Conservation (phyloP, 2,888 invertebrate species). For the Hyppa rectilinea region DNA sequence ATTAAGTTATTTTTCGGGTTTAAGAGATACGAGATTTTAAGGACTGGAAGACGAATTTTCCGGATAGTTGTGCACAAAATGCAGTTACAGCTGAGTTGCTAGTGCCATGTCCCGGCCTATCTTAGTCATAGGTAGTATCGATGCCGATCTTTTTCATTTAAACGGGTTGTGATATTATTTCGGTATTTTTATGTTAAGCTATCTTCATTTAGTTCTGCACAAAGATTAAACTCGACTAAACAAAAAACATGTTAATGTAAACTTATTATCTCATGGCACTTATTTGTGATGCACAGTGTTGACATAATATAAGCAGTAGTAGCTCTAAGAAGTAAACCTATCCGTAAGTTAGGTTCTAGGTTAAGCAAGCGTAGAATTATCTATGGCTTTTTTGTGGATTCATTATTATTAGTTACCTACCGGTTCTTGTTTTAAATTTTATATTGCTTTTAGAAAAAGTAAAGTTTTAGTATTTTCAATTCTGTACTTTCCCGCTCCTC, state of each 20-base stretch:
- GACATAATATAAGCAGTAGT: conserved; percentile 48
- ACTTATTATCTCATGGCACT: conserved; percentile 66
- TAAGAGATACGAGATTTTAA: conserved; percentile 23
- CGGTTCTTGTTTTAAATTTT: conserved; percentile 7
- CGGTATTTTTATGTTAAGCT: conserved; percentile 8
- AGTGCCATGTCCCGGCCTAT: conserved; percentile 1
- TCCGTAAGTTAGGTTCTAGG: conserved; percentile 41
- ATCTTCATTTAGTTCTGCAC: conserved; percentile 44
- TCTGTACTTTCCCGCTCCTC: neutral
- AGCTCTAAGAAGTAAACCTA: conserved; percentile 43
- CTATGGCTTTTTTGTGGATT: conserved; percentile 29
- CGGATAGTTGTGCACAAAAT: conserved; percentile 35
- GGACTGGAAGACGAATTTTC: conserved; percentile 44
- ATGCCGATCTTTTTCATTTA: conserved; percentile 12
- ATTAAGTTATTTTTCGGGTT: conserved; percentile 30
- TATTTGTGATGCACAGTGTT: conserved; percentile 75
- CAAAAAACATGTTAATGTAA: conserved; percentile 29
- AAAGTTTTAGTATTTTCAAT: conserved; percentile 9
- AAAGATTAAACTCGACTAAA: conserved; percentile 26
- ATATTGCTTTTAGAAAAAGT: conserved; percentile 17
- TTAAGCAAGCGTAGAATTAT: conserved; percentile 38
- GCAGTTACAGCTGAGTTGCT: conserved; percentile 19
- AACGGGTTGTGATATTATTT: conserved; percentile 54
- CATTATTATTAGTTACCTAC: conserved; percentile 33
- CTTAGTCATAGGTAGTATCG: neutral